Percentiles rank a stretch among this genome's conserved stretches.
These are phyloP conservation scores for Calephelis perditalis DNA, from an alignment of 2,888 invertebrate species.

Conservation along the genomic window DNA sequence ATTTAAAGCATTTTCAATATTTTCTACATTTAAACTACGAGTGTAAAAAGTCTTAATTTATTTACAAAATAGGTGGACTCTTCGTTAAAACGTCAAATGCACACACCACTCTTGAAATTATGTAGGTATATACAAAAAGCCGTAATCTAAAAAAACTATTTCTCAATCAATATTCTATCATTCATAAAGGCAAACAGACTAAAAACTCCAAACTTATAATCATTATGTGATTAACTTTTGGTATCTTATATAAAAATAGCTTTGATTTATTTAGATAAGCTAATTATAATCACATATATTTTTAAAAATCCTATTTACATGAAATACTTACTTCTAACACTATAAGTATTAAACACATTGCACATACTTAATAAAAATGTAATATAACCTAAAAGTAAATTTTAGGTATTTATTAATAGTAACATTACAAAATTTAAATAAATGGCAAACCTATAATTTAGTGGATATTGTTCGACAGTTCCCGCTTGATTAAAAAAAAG, in stretches of 20 bases:
- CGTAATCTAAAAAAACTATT: conserved; percentile 19
- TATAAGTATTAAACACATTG: conserved; percentile 1
- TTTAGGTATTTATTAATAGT: neutral
- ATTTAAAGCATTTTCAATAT: conserved; percentile 67
- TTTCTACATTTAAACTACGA: conserved; percentile 49
- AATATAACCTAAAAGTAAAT: neutral
- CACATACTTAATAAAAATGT: conserved; percentile 1
- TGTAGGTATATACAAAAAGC: conserved; percentile 23
- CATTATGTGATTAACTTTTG: conserved; percentile 40
- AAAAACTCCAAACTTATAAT: neutral
- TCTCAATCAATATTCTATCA: conserved; percentile 13
- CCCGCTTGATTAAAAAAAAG: too few relatives aligned
- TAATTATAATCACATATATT: conserved; percentile 16
- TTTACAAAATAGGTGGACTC: conserved; percentile 77
- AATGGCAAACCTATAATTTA: too few relatives aligned
- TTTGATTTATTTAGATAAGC: conserved; percentile 5
- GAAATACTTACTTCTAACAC: neutral
- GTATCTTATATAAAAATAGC: conserved; percentile 57
- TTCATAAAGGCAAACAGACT: conserved; percentile 9
- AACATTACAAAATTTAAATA: too few relatives aligned
- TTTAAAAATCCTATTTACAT: conserved; percentile 32
- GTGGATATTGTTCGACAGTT: too few relatives aligned
- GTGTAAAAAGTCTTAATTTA: conserved; percentile 69
- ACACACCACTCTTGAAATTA: conserved; percentile 53
- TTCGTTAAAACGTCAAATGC: conserved; percentile 69